These are phyloP conservation scores for Drosophila ochracea DNA, from an alignment of 2,888 invertebrate genomes.

Conservation along the genomic window DNA sequence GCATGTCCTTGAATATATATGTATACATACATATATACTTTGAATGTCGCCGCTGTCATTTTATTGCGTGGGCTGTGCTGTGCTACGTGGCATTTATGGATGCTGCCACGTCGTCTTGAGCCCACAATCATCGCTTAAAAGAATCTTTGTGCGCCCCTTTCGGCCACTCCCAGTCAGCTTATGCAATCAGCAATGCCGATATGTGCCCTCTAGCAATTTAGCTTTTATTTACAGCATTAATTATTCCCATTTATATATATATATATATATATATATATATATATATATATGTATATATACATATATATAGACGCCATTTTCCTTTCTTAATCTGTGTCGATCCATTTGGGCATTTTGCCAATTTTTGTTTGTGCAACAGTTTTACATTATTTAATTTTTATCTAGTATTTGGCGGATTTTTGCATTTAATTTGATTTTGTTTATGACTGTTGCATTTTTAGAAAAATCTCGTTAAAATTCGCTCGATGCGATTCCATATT, in stretches of 20 bases:
- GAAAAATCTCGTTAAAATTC: slow-evolving; percentile 35
- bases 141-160: background rate
- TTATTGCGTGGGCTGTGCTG: slow-evolving; percentile 26
- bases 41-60: slow-evolving; percentile 2
- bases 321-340: slow-evolving; percentile 7
- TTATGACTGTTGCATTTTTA: slow-evolving; percentile 39
- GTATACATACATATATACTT: background rate
- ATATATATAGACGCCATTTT: slow-evolving; percentile 2
- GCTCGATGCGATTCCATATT: slow-evolving; percentile 17
- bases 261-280: background rate
- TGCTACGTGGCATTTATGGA: slow-evolving; percentile 10
- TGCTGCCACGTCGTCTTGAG: slow-evolving; percentile 7
- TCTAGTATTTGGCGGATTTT: slow-evolving; percentile 26
- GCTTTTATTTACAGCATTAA: background rate
- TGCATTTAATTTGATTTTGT: slow-evolving; percentile 42
- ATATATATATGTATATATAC: background rate
- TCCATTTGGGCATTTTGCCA: slow-evolving; percentile 47
- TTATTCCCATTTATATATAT: background rate
- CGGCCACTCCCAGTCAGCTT: slow-evolving; percentile 6
- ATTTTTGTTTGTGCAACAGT: slow-evolving; percentile 15
- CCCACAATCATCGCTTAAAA: slow-evolving; percentile 10
- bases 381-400: slow-evolving; percentile 25
- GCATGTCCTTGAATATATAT: slow-evolving; percentile 59
- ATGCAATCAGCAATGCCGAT: slow-evolving; percentile 13
- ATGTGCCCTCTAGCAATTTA: slow-evolving; percentile 3